Evolutionary conservation across 64 coral and sea anemone species (phyloP), one percentile per base, ranked within the genome.

Genomic region (Dendrophyllia cribrosa): DNA sequence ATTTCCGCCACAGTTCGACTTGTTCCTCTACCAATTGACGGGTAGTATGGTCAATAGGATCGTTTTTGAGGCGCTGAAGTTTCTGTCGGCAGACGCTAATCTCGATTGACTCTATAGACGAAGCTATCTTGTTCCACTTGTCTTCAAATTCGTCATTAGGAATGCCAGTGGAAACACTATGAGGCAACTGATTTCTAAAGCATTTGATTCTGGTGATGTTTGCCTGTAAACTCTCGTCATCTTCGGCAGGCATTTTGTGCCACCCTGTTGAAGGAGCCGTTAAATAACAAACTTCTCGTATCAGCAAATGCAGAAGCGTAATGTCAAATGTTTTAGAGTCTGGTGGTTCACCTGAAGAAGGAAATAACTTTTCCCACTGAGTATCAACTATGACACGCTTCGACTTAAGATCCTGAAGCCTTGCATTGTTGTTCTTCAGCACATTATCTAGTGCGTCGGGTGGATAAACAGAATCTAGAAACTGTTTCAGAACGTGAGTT

Each of bases 291-390:
- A 94, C 49, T 0, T 85, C 59, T 83, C 87, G 58, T 24, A 94
- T 6, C n/a, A 94, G 64, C 9, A 89, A 26, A 59, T 89, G 81
- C 67, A 94, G 43, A 72, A 93, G 79, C 2, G 85, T 82, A 44
- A 93, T 93, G 62, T 93, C 92, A 72, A 88, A 93, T 43, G 69
- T 34, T 8, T 45, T 71, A 4, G 73, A 88, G 25, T 59, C 58
- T 16, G 74, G 61, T 16, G 48, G 25, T 45, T 66, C 48, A 24
- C 75, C 92, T 20, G 92, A 61, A 17, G n/a, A 24, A 72, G 85
- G 92, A 72, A 59, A 93, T 63, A 93, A 59, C 24, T 47, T 9
- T 3, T 82, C 45, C 92, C 92, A 93, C 52, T 93, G 92, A 19
- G 14, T 12, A n/a, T 88, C 48, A 12, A 51, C 59, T 45, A 93